These are phyloP conservation scores for Rhagium mordax DNA, from an alignment of 2,888 invertebrate species.

Conservation along the genomic window DNA sequence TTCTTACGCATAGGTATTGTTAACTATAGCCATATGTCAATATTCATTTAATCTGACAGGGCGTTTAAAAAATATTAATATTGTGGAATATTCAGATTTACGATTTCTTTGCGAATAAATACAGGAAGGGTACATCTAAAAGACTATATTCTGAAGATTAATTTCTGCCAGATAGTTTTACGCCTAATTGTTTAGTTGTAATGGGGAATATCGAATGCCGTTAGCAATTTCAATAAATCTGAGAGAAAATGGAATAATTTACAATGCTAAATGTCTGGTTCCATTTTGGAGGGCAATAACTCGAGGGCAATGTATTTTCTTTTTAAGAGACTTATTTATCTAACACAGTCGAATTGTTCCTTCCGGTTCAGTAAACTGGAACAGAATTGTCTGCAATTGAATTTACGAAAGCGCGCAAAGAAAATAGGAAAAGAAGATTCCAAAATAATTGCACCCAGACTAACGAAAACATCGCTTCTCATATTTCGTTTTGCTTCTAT, in stretches of 20 bases:
- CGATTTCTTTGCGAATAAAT: too few species aligned
- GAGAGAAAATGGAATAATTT: conserved; percentile 9
- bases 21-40: too few species aligned
- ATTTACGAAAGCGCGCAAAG: conserved; percentile 48
- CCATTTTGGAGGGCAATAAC: conserved; percentile 30
- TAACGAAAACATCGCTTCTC: conserved; percentile 27
- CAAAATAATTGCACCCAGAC: conserved; percentile 29
- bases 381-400: conserved; percentile 52
- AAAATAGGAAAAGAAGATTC: conserved; percentile 36
- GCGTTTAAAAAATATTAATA: too few species aligned
- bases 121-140: too few species aligned
- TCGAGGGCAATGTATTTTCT: conserved; percentile 39
- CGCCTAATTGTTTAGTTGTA: too few species aligned
- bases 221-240: not conserved
- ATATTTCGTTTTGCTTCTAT: conserved; percentile 6
- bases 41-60: too few species aligned
- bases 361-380: conserved; percentile 61
- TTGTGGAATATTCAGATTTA: too few species aligned
- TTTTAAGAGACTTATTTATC: conserved; percentile 54
- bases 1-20: too few species aligned
- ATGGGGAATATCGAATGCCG: too few species aligned
- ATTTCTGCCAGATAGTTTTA: too few species aligned
- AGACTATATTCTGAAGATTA: too few species aligned
- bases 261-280: conserved; percentile 24
- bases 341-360: conserved; percentile 60